These are phyloP conservation scores for Pseudococcus longispinus DNA, from an alignment of 2,888 invertebrate genomes.

Conservation along the genomic window DNA sequence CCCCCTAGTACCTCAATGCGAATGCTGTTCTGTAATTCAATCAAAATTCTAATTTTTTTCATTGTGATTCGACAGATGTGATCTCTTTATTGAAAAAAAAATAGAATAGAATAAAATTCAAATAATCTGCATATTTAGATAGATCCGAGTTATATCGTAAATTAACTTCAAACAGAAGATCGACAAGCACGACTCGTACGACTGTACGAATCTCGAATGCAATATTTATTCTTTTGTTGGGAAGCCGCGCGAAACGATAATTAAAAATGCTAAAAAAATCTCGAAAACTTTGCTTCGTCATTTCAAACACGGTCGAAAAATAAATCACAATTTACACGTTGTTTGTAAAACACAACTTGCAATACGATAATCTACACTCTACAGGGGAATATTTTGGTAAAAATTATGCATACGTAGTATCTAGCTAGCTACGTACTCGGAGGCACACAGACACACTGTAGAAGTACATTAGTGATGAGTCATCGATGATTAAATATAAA, in stretches of 20 bases:
- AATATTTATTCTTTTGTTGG: not conserved
- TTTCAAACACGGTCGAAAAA: not conserved
- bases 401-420: not conserved
- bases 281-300: constrained; percentile 9
- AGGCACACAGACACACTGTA: not conserved
- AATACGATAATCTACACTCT: not conserved
- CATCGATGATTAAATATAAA: not conserved
- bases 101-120: not conserved
- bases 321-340: not conserved
- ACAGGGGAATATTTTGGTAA: not conserved
- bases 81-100: not conserved
- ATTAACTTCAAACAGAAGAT: not conserved
- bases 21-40: too few species aligned
- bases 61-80: too few species aligned
- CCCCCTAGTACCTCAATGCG: too few species aligned
- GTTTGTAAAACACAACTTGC: not conserved
- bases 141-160: not conserved
- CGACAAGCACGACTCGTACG: not conserved
- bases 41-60: too few species aligned
- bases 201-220: not conserved
- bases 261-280: constrained; percentile 20
- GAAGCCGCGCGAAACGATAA: not conserved
- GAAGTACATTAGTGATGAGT: not conserved
- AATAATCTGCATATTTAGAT: not conserved
- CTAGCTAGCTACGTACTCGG: not conserved